A percentile compares a stretch with the other conserved stretches of the same genome.
Evolutionary conservation across 2,113 vertebrate genomes (phyloP).

Genomic region (Phrynosoma blainvillii): DNA sequence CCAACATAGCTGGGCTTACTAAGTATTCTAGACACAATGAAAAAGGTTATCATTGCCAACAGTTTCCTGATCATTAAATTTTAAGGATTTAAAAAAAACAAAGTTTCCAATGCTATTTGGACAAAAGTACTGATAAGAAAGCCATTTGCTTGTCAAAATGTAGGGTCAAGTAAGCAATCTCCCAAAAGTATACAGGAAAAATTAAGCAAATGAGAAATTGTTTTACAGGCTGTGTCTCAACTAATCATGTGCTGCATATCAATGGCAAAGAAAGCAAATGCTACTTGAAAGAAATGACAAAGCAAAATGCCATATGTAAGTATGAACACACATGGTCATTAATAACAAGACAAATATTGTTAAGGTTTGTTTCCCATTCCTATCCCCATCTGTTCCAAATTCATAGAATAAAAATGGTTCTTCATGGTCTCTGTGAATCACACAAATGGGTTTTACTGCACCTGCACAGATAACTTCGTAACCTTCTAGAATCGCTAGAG

Average conservation of each 20-base stretch:
- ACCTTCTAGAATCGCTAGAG: too few species aligned
- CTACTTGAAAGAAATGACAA: too few species aligned
- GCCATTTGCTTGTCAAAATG: not conserved
- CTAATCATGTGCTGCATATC: not conserved
- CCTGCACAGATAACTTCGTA: too few species aligned
- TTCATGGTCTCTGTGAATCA: too few species aligned
- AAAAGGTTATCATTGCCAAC: not conserved
- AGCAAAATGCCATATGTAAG: not conserved
- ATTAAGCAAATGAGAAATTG: not conserved
- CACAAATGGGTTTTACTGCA: too few species aligned
- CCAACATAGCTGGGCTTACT: slow-evolving; percentile 19
- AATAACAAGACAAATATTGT: not conserved
- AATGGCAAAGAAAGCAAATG: not conserved
- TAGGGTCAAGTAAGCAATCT: not conserved
- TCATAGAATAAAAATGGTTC: not conserved
- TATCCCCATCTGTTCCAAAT: not conserved
- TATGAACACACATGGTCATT: not conserved
- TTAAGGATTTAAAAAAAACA: not conserved
- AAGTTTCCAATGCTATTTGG: not conserved
- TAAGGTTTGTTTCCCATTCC: not conserved
- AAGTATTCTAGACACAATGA: not conserved
- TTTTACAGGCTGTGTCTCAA: too few species aligned
- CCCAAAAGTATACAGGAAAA: not conserved
- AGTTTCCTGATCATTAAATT: not conserved
- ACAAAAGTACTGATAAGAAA: not conserved